Conservation (phyloP, 2,113 vertebrate genomes). For the Caranx melampygus region DNA sequence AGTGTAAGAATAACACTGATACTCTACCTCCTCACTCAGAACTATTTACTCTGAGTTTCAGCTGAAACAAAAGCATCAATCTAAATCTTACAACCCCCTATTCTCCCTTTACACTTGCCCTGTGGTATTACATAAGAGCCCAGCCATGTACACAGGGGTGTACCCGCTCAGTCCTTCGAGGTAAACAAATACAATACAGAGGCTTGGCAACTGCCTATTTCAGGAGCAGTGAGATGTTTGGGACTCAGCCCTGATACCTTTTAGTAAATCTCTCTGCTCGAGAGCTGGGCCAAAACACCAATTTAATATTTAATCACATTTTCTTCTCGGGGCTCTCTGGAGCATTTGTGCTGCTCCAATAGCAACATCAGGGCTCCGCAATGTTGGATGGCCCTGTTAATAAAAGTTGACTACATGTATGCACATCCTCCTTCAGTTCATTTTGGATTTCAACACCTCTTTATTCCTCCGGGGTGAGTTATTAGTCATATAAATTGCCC, state of each 20-base stretch:
- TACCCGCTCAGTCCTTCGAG: conserved; percentile 16
- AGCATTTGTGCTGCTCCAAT: conserved; percentile 38
- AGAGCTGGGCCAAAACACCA: conserved; percentile 37
- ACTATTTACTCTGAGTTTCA: conserved; percentile 21
- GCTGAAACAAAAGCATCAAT: not conserved
- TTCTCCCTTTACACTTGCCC: not conserved
- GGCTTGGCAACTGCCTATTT: conserved; percentile 43
- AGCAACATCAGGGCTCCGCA: conserved; percentile 5
- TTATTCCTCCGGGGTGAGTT: conserved; percentile 6
- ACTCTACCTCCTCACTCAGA: not conserved
- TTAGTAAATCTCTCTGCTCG: conserved; percentile 45
- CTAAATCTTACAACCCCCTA: not conserved
- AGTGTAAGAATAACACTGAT: not conserved
- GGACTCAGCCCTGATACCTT: conserved; percentile 36
- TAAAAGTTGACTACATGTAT: conserved; percentile 9
- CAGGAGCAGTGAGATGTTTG: conserved; percentile 22
- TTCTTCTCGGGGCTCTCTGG: conserved; percentile 35
- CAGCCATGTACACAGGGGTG: conserved; percentile 4
- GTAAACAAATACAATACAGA: conserved; percentile 35
- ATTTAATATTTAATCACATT: conserved; percentile 64
- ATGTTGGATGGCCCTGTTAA: not conserved
- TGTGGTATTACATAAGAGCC: conserved; percentile 4
- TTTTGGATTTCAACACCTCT: not conserved
- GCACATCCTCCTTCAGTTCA: not conserved
- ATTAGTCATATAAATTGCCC: not conserved